Percentiles rank a stretch among this genome's conserved stretches.
phyloP scores from a whole-genome alignment of 1,140 invertebrate species.

The Drosophila quadrilineata region DNA sequence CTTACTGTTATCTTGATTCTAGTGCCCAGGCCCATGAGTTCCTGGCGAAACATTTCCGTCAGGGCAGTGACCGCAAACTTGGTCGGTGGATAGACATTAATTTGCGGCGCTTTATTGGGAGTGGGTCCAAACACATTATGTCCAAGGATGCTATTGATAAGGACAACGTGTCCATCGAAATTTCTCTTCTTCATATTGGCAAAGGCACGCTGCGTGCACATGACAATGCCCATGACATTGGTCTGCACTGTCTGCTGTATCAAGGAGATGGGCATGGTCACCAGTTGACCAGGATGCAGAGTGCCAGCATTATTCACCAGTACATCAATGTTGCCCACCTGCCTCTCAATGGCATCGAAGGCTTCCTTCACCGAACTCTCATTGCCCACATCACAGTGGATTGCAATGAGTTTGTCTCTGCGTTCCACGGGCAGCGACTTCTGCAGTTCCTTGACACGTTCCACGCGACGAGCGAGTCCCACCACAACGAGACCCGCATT shows the following conservation, averaged over 20 bases:
- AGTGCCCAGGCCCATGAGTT: conserved; percentile 84
- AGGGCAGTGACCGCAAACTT: conserved; percentile 88
- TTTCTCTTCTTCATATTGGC: conserved; percentile 86
- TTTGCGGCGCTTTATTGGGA: conserved; percentile 50
- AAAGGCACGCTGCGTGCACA: conserved; percentile 86
- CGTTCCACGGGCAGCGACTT: conserved; percentile 32
- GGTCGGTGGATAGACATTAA: conserved; percentile 85
- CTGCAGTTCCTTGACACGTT: conserved; percentile 83
- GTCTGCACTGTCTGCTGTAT: conserved; percentile 85
- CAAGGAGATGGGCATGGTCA: conserved; percentile 62
- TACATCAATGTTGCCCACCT: conserved; percentile 86
- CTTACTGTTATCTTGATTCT: conserved; percentile 87
- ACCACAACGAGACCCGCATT: conserved; percentile 86
- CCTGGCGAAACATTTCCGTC: conserved; percentile 85
- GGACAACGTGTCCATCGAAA: conserved; percentile 87
- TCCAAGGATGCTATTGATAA: conserved; percentile 86
- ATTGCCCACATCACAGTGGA: conserved; percentile 86
- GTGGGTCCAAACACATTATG: conserved; percentile 82
- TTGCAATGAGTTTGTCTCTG: conserved; percentile 81
- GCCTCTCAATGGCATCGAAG: conserved; percentile 85
- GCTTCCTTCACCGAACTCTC: conserved; percentile 85
- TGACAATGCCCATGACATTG: conserved; percentile 86
- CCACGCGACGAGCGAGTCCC: conserved; percentile 85
- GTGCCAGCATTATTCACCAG: conserved; percentile 89
- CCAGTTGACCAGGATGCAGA: conserved; percentile 73